Conservation (phyloP, 2,888 invertebrate species). For the Brachyptera risi region DNA sequence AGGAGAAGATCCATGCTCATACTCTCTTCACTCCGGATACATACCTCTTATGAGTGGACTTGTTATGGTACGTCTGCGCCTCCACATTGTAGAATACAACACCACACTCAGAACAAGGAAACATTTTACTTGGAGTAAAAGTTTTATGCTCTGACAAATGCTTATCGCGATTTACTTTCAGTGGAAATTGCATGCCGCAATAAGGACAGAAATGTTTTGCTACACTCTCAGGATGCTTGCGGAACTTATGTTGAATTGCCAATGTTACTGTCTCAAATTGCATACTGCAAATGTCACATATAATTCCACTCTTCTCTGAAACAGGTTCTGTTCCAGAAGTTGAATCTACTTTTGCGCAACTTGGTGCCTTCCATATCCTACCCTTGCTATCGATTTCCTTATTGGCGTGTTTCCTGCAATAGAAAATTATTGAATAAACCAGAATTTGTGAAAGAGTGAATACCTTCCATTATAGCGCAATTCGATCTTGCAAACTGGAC, state of each 20-base stretch:
- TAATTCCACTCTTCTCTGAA: slow-evolving; percentile 37
- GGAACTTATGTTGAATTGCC: slow-evolving; percentile 64
- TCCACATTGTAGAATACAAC: slow-evolving; percentile 53
- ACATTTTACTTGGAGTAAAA: slow-evolving; percentile 37
- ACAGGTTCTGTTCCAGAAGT: slow-evolving; percentile 1
- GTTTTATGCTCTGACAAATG: slow-evolving; percentile 51
- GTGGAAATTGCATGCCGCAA: slow-evolving; percentile 65
- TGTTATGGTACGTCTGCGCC: slow-evolving; percentile 56
- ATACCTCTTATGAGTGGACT: slow-evolving; percentile 48
- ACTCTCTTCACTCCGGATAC: background rate
- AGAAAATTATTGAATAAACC: background rate
- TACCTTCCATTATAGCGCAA: too few relatives aligned
- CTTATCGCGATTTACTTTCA: slow-evolving; percentile 56
- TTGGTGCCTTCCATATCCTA: slow-evolving; percentile 29
- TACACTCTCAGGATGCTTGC: slow-evolving; percentile 58
- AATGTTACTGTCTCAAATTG: slow-evolving; percentile 40
- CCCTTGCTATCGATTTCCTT: slow-evolving; percentile 53
- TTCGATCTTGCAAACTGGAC: too few relatives aligned
- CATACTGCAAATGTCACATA: slow-evolving; percentile 57
- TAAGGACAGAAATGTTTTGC: slow-evolving; percentile 61
- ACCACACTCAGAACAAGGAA: slow-evolving; percentile 53
- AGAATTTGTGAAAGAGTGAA: too few relatives aligned
- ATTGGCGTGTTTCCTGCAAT: slow-evolving; percentile 57
- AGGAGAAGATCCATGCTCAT: too few relatives aligned
- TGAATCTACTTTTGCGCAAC: background rate